These are phyloP conservation scores for Chelonia mydas DNA, from an alignment of 2,797 vertebrate genomes.

Conservation along the genomic window DNA sequence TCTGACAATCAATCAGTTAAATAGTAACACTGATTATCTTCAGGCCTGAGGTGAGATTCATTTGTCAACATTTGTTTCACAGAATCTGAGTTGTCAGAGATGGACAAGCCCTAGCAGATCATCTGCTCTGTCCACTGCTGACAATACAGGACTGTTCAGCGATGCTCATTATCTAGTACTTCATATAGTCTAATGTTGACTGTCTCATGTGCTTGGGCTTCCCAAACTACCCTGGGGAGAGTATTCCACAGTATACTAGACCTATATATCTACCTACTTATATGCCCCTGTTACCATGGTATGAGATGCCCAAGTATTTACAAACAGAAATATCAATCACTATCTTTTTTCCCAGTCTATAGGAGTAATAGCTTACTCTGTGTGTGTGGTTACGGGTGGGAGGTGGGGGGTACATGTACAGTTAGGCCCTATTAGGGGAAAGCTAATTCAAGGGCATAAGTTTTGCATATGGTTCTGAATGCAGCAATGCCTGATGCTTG, in stretches of 20 bases:
- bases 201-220: not conserved
- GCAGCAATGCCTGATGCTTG: constrained; percentile 13
- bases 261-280: not conserved
- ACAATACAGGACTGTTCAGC: not conserved
- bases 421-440: constrained; percentile 11
- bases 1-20: not conserved
- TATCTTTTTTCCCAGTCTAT: not conserved
- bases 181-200: not conserved
- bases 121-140: not conserved
- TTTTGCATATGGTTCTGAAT: not conserved
- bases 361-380: not conserved
- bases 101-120: not conserved
- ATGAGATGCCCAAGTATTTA: not conserved
- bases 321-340: not conserved
- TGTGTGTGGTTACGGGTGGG: not conserved
- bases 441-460: not conserved
- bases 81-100: not conserved
- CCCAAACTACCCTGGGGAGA: not conserved
- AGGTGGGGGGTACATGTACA: not conserved
- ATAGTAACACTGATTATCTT: not conserved
- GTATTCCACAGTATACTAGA: not conserved
- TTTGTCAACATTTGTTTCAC: not conserved
- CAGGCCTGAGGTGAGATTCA: not conserved
- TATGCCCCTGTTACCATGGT: not conserved
- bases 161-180: not conserved